Evolutionary conservation across 2,797 vertebrate genomes (phyloP).

Genomic region (Lophotriccus pileatus): DNA sequence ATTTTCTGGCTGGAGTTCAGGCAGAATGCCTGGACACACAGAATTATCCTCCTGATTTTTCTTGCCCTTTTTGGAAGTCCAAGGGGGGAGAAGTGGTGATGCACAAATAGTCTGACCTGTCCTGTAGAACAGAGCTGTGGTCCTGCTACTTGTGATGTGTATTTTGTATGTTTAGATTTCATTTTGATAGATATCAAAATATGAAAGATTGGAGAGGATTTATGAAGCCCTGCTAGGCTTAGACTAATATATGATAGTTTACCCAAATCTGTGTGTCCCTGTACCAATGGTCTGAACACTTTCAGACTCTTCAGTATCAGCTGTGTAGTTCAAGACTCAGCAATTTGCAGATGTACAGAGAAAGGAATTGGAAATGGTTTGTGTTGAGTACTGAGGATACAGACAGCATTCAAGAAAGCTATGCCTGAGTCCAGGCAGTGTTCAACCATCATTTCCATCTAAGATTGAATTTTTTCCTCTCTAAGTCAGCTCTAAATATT

Average conservation of each 20-base stretch:
- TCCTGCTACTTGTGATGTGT: background rate
- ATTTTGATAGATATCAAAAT: background rate
- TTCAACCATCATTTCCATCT: background rate
- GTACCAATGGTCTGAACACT: no score
- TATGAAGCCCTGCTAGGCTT: background rate
- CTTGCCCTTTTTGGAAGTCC: background rate
- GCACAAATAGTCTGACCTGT: background rate
- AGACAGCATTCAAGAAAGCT: background rate
- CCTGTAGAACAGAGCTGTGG: background rate
- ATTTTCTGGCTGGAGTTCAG: background rate
- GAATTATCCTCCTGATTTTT: background rate
- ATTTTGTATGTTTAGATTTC: background rate
- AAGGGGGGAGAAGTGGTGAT: background rate
- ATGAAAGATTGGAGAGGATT: background rate
- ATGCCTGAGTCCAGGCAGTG: background rate
- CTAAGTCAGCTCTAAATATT: background rate
- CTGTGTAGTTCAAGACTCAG: no score
- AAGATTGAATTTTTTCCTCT: background rate
- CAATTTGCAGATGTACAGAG: background rate
- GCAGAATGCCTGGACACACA: background rate
- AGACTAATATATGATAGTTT: background rate
- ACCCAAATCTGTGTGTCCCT: accelerated
- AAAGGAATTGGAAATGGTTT: background rate
- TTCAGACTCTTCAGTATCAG: no score
- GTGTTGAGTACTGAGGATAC: background rate